Evolutionary conservation across 2,113 vertebrate genomes (phyloP), one percentile per base, ranked within the genome.

Genomic region (Electrona antarctica): DNA sequence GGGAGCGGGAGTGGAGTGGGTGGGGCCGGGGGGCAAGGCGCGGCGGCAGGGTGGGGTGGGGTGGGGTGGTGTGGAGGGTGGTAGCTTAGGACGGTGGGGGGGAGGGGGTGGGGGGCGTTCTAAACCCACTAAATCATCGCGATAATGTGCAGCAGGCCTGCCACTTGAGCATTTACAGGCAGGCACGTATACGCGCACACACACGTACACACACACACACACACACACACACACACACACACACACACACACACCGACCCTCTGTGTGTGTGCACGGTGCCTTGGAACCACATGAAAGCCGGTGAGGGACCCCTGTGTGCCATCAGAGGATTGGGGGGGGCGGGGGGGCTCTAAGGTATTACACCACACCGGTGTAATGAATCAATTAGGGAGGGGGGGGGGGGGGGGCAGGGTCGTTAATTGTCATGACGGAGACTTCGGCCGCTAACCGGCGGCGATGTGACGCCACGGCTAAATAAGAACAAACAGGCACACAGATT

Each of bases 41-140:
- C 21, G 21, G 21, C 21, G 21, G 21, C 21, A 21, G 21, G 3
- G 33, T 41, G 69, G 70, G 7, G 15, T 15, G 9, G 12, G 1
- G 41, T 6, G 41, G 4, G 52, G 57, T 15, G 21, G 71, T 58
- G 64, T 58, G 7, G 61, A 69, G 66, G 57, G 8, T 47, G 10
- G 41, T 7, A 45, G 21, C 21, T 21, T 21, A 21, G 21, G 21
- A 21, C 21, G 21, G n/a, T n/a, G n/a, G n/a, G n/a, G n/a, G 21
- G 21, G 21, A 2, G 79, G 81, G 49, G 13, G 33, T 67, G 21
- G 21, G 21, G 21, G 79, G 81, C 71, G 78, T 76, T 74, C 79
- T 74, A 59, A 87, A 79, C 74, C 82, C 88, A 62, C 62, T 89
- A 88, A 87, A 90, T 90, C 85, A 88, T 54, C 0, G 28, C n/a